Evolutionary conservation across 1,140 invertebrate genomes (phyloP), one percentile per base, ranked within the genome.

Genomic region (Pteromalus puparum): DNA sequence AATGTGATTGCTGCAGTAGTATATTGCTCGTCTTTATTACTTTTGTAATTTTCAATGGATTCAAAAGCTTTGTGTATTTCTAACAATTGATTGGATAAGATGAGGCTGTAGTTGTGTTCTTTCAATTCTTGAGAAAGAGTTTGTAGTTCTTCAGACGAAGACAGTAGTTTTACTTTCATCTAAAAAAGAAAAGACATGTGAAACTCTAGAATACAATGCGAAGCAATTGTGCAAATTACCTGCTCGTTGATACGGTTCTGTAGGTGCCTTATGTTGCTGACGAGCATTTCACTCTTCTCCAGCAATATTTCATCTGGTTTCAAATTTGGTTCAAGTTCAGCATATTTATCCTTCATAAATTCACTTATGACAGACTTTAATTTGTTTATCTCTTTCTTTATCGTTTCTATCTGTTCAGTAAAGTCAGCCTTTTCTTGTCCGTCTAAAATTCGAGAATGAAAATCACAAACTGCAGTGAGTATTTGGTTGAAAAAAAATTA

Each of bases 151-250:
- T 93, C 93, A 13, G 93, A 93, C 0, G 94, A 94, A 81, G 93
- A 92, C 7, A 92, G 88, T 70, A 96, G 90, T 87, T 95, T 94
- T 77, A 93, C 92, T 89, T 94, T 94, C n/a, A 94, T 93, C 90
- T 94, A 89, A 87, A 78, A 68, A 77, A n/a, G n/a, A n/a, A 82
- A 82, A 73, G 75, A 18, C 75, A 77, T 24, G 18, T 42, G 73
- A 83, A 82, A 73, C 4, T 82, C 42, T 1, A 42, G 26, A 75
- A 38, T n/a, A 24, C 21, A 68, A 67, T n/a, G 0, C 38, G 10
- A 7, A 80, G 18, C 0, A 53, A n/a, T 28, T 26, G 48, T 78
- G 67, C 26, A 70, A 38, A 65, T 87, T 89, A 93, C 92, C 87
- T 92, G 90, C 82, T 93, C 88, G 85, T 95, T 93, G 81, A 95